A percentile compares a stretch with the other conserved stretches of the same genome.
Evolutionary conservation across 2,797 vertebrate genomes (phyloP).

Genomic region (Gallinago nigripennis): DNA sequence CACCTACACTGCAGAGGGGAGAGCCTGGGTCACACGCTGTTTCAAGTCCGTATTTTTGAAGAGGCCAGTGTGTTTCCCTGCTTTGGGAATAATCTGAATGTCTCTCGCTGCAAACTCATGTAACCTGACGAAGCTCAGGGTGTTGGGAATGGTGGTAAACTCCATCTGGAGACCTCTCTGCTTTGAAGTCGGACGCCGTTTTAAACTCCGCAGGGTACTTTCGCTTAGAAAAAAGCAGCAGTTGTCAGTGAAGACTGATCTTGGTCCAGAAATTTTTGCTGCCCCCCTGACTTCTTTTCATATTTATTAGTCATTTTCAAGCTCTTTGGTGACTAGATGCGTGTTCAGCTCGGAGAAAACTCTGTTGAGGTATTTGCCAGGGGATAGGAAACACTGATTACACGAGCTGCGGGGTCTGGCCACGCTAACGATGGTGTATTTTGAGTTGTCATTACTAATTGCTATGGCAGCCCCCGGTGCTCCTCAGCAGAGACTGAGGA

Average conservation of each 20-base stretch:
- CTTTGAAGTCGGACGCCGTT: neutral
- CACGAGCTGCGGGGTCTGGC: neutral
- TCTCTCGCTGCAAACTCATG: neutral
- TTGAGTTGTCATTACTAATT: neutral
- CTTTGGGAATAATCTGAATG: neutral
- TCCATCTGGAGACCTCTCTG: conserved; percentile 47
- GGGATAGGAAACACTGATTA: neutral
- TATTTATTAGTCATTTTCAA: neutral
- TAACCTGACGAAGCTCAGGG: neutral
- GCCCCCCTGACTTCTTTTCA: neutral
- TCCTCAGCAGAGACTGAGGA: neutral
- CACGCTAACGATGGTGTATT: fast-evolving
- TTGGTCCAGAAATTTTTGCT: conserved; percentile 30
- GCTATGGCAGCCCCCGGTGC: neutral
- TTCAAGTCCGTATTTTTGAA: fast-evolving
- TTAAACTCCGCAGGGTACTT: conserved; percentile 31
- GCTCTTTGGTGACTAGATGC: conserved; percentile 10
- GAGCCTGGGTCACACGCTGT: fast-evolving
- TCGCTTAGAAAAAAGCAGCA: conserved; percentile 4
- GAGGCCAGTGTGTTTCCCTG: neutral
- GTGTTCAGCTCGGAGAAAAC: neutral
- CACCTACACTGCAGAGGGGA: neutral
- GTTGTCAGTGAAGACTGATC: conserved; percentile 47
- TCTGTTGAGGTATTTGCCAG: neutral
- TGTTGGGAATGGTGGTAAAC: neutral